Base-by-base conservation (phyloP, 2,888 invertebrate species). In the Rhingia campestris region DNA sequence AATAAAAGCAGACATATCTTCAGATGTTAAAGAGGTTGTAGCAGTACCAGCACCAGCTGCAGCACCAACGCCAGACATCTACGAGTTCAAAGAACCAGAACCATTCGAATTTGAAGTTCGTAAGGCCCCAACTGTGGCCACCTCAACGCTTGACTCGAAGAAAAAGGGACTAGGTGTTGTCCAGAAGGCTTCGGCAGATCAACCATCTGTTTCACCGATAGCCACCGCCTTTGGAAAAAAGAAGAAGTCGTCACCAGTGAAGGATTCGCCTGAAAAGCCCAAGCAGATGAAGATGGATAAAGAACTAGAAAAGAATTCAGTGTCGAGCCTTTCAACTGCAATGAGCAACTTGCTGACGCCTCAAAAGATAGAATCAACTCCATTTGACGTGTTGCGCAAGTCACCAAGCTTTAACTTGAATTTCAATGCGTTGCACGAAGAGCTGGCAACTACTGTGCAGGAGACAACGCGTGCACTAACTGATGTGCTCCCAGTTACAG, bases 71-170 rank as follows among this genome's bases (percentile, higher is more conserved):
- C 86, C 89, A 69, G 97, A 97, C 89, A 94, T 97, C 80, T 97
- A 97, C 88, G 97, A 97, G 90, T 97, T 97, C 89, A 97, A 97
- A 90, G 97, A 97, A 90, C 96, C 96, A 0, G 97, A 97, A 90
- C 96, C 97, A 0, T 97, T 97, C 89, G 96, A 97, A 89, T 94
- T 96, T 87, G 96, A 97, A 91, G 93, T 95, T 6, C 93, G 95
- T 64, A 92, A 92, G 86, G 64, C 87, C 2, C 33, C 69, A 4
- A 53, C 69, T 7, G 10, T 70, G 10, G 14, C 49, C 9, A 43
- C 81, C 4, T 59, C 59, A 37, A 32, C 76, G 0, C 58, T 86
- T 1, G 87, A 88, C 9, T 72, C 73, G 4, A 87, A 87, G 54
- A 85, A 85, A 6, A 87, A 86, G 47, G n/a, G 49, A 12, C 10